Evolutionary conservation across 2,113 vertebrate species (phyloP), one percentile per base, ranked within the genome.

Genomic region (Genyomyrus donnyi): DNA sequence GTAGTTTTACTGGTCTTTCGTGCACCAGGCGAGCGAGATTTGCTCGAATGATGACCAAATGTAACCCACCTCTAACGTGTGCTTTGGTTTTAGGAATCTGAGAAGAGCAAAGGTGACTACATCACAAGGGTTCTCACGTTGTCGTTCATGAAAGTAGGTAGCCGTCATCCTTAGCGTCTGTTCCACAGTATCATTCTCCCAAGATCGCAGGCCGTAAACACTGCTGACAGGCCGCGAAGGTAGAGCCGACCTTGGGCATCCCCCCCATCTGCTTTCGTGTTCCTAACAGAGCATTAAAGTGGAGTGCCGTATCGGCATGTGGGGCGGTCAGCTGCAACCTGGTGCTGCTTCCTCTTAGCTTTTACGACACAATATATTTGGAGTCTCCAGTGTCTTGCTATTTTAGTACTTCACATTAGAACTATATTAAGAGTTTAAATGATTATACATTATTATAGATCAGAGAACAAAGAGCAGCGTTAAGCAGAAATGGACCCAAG

Each of bases 71-170:
- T 62, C 31, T 5, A 39, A 83, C 21, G 48, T 39, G 48, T 53
- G 27, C 49, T 92, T 89, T 90, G 88, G 49, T 21, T 92, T 13
- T 92, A 99, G 98, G 97, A 96, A 91, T 95, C 94, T 10, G 98
- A 98, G 91, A 95, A 97, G 89, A 95, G 91, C 90, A 98, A 96
- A 94, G 97, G 94, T 0, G 97, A 98, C 90, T 99, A 98, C 84
- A 88, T 97, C 88, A 96, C 97, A 52, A 97, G 97, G 92, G 97
- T 91, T 31, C 94, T 99, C 91, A 96, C 96, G 92, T 92, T 96
- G 93, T 96, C 96, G 46, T 96, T 96, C 94, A 93, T 91, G 0
- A 95, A 94, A 87, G 98, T 98, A 95, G 97, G 97, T 92, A 91
- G 70, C 85, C 83, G 2, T 48, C 42, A 46, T 48, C 21, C 42